phyloP scores from a whole-genome alignment of 2,888 invertebrate genomes.

The Drosophila fungiperda region DNA sequence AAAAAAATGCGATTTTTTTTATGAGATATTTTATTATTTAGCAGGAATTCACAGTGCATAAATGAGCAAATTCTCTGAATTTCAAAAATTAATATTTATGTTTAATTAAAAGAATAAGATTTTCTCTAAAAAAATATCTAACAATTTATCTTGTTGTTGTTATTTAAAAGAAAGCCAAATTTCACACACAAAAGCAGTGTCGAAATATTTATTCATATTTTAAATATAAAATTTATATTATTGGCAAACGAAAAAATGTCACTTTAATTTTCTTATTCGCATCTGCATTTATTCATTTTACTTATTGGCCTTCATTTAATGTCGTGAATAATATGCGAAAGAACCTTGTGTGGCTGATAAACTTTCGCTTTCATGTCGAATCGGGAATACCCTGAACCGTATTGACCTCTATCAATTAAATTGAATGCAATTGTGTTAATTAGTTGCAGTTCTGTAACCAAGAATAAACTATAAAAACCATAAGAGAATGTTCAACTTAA shows the following conservation, averaged over 20 bases:
- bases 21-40: background rate
- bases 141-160: background rate
- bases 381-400: conserved; percentile 15
- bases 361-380: conserved; percentile 11
- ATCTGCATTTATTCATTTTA: background rate
- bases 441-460: conserved; percentile 4
- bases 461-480: background rate
- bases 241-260: too few species aligned
- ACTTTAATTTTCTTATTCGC: background rate
- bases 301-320: conserved; percentile 8
- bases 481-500: background rate
- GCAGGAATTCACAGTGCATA: background rate
- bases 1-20: background rate
- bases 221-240: background rate
- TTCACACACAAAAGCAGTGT: background rate
- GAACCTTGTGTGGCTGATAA: conserved; percentile 8
- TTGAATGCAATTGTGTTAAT: conserved; percentile 24
- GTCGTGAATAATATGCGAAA: background rate
- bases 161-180: background rate
- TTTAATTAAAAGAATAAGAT: background rate
- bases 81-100: background rate
- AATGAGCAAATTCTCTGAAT: background rate
- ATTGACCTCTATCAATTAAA: background rate
- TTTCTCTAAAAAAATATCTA: background rate
- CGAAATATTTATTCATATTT: background rate